These are phyloP conservation scores for Diplogasteroides magnus DNA, from an alignment of 1,140 invertebrate genomes.

Conservation along the genomic window DNA sequence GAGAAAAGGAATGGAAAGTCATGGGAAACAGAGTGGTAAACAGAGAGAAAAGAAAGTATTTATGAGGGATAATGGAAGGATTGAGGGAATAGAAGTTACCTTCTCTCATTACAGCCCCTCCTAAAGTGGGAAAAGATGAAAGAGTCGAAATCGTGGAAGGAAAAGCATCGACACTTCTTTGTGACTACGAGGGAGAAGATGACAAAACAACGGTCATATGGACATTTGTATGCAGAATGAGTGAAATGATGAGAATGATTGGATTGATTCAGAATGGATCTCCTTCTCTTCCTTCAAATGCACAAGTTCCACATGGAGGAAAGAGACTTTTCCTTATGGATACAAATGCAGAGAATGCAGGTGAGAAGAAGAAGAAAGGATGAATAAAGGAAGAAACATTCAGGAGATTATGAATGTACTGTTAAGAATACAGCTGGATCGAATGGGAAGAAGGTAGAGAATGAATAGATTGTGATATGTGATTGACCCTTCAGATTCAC, in stretches of 20 bases:
- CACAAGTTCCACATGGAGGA: slow-evolving; percentile 32
- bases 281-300: slow-evolving; percentile 34
- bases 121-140: slow-evolving; percentile 37
- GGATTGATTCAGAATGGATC: slow-evolving; percentile 44
- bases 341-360: slow-evolving; percentile 26
- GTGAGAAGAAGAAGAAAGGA: slow-evolving; percentile 14
- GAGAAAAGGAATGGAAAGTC: no score
- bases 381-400: neutral
- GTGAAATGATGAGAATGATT: neutral
- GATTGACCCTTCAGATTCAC: no score
- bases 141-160: slow-evolving; percentile 34
- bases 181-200: slow-evolving; percentile 40
- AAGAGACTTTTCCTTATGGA: slow-evolving; percentile 30
- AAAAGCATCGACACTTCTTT: slow-evolving; percentile 39
- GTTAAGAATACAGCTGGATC: slow-evolving; percentile 27
- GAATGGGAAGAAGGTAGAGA: slow-evolving; percentile 12
- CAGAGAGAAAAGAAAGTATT: no score
- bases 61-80: no score
- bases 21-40: no score
- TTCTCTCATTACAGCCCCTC: slow-evolving; percentile 33
- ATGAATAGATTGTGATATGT: no score
- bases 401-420: slow-evolving; percentile 29
- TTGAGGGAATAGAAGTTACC: neutral
- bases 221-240: slow-evolving; percentile 46
- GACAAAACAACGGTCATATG: slow-evolving; percentile 39